phyloP scores from a whole-genome alignment of 2,888 invertebrate genomes.

The Pseudococcus longispinus region DNA sequence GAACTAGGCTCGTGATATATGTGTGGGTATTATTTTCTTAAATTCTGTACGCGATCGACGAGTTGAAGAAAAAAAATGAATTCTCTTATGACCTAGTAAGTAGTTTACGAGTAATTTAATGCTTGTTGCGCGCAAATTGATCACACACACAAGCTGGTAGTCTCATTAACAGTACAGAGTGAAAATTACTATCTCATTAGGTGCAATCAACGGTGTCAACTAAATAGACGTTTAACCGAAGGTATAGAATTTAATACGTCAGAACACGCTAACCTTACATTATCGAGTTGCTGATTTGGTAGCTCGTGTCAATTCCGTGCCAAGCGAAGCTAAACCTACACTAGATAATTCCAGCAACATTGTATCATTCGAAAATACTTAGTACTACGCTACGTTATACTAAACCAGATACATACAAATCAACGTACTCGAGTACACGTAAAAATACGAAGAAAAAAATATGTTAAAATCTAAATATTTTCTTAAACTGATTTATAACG shows the following conservation, averaged over 20 bases:
- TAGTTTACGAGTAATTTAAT: not conserved
- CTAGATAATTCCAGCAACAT: not conserved
- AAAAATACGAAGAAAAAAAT: not conserved
- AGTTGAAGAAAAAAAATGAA: not conserved
- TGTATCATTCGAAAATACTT: not conserved
- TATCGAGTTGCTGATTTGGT: slow-evolving; percentile 13
- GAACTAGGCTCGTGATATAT: not conserved
- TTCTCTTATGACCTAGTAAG: not conserved
- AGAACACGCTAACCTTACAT: slow-evolving; percentile 16
- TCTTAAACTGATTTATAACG: slow-evolving; percentile 2
- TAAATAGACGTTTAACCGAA: slow-evolving; percentile 7
- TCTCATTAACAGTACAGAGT: not conserved
- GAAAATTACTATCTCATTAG: slow-evolving; percentile 15
- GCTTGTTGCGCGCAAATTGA: not conserved
- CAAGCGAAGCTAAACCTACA: not conserved
- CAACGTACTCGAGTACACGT: not conserved
- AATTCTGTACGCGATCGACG: too few relatives aligned
- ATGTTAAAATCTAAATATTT: not conserved
- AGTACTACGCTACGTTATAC: too few relatives aligned
- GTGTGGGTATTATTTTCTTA: slow-evolving; percentile 9
- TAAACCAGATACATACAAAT: too few relatives aligned
- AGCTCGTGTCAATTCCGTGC: slow-evolving; percentile 3
- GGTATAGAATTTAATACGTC: slow-evolving; percentile 8
- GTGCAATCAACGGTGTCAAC: slow-evolving; percentile 21
- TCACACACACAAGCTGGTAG: not conserved